Percentiles rank a stretch among this genome's conserved stretches.
These are phyloP conservation scores for Cettia cetti DNA, from an alignment of 2,113 vertebrate genomes.

Conservation along the genomic window DNA sequence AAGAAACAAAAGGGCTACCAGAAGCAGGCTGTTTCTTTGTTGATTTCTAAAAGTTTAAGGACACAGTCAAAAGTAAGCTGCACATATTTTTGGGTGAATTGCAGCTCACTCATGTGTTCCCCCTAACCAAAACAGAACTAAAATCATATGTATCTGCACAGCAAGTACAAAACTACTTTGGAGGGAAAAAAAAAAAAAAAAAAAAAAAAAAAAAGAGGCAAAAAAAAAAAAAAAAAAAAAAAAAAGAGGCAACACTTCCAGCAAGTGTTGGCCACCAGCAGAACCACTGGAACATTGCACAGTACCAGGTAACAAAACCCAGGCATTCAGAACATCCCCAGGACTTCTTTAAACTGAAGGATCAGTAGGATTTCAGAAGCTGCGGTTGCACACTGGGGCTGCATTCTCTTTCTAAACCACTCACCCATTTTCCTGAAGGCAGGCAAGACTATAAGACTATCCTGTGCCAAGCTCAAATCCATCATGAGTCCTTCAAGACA, in stretches of 20 bases:
- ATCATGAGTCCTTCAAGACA: not conserved
- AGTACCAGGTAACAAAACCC: not conserved
- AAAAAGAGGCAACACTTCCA: not conserved
- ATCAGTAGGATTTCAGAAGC: not conserved
- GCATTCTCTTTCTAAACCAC: not conserved
- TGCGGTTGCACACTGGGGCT: not conserved
- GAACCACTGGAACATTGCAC: not conserved
- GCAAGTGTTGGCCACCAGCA: not conserved
- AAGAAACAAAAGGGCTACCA: not conserved
- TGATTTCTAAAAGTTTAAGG: not conserved
- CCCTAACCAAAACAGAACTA: not conserved
- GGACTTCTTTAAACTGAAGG: not conserved
- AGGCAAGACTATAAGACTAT: not conserved
- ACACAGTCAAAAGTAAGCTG: not conserved
- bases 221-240: not conserved
- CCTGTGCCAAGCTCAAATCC: not conserved
- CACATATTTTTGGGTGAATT: not conserved
- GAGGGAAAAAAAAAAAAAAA: no score
- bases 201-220: not conserved
- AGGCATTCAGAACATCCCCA: not conserved
- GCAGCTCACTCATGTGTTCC: not conserved
- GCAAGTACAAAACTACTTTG: not conserved
- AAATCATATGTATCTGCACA: rapidly evolving
- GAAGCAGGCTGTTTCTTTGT: not conserved
- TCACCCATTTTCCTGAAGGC: not conserved